A percentile compares a stretch with the other conserved stretches of the same genome.
Conservation (phyloP, 1,140 invertebrate genomes). For the Wiebesia pumilae region DNA sequence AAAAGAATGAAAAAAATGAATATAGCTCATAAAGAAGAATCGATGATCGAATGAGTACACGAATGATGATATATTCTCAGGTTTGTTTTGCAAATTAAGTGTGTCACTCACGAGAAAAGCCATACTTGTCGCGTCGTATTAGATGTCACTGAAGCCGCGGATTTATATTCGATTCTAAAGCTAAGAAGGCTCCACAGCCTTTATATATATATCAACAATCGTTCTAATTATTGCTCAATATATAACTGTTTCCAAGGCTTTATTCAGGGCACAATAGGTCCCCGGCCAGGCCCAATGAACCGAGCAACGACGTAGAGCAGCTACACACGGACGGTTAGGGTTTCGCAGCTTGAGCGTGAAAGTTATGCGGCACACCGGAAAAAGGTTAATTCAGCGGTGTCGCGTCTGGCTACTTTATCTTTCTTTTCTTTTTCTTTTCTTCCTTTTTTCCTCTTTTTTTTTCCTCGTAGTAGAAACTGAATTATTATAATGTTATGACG, state of each 20-base stretch:
- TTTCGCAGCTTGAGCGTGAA: constrained; percentile 46
- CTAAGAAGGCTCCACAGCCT: background rate
- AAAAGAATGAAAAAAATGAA: background rate
- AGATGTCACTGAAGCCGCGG: background rate
- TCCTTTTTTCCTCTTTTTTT: background rate
- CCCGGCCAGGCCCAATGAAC: constrained; percentile 17
- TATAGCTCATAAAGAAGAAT: background rate
- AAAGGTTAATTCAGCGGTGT: constrained; percentile 22
- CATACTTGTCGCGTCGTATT: constrained; percentile 37
- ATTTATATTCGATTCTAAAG: constrained; percentile 25
- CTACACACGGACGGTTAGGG: constrained; percentile 21
- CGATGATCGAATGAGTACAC: background rate
- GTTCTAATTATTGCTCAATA: constrained; percentile 37
- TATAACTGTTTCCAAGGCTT: background rate
- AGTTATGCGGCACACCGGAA: constrained; percentile 40
- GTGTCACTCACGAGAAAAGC: constrained; percentile 51
- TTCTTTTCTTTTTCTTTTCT: background rate
- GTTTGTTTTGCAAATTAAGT: background rate
- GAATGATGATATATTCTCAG: background rate
- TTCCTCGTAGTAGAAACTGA: background rate
- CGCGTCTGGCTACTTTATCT: background rate
- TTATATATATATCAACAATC: constrained; percentile 20
- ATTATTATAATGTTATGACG: constrained; percentile 22
- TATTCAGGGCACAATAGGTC: background rate
- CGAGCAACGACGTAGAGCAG: background rate